Evolutionary conservation across 2,797 vertebrate species (phyloP).

Genomic region (Loris lydekkerianus): DNA sequence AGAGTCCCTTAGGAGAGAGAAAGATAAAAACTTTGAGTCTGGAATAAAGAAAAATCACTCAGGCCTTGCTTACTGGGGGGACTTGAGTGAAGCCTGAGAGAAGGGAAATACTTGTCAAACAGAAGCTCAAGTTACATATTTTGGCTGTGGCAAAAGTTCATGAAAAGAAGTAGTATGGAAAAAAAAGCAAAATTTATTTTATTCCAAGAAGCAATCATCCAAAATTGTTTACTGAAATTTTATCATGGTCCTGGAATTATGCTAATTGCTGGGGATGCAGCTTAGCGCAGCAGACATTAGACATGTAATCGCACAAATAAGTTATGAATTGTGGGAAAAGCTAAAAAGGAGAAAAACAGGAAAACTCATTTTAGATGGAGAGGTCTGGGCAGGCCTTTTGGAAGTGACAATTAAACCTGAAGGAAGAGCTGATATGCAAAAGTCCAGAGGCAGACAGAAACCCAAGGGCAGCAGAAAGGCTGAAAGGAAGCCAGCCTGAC

Average conservation of each 20-base stretch:
- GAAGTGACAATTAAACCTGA: conserved; percentile 5
- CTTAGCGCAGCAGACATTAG: not conserved
- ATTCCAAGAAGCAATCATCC: not conserved
- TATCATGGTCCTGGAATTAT: not conserved
- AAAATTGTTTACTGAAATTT: not conserved
- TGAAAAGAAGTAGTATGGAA: not conserved
- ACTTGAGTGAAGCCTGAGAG: not conserved
- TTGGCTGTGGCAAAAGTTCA: not conserved
- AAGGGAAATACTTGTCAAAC: not conserved
- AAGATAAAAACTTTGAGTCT: not conserved
- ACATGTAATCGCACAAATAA: not conserved
- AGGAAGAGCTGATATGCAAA: not conserved
- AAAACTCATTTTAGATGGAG: not conserved
- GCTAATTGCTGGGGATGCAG: not conserved
- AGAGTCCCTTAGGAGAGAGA: conserved; percentile 12
- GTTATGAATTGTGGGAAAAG: not conserved
- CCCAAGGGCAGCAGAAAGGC: not conserved
- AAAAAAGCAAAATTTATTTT: not conserved
- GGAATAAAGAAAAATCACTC: not conserved
- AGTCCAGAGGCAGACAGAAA: not conserved
- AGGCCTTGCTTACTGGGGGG: not conserved
- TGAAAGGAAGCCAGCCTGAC: not conserved
- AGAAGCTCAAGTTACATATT: not conserved
- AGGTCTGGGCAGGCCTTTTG: not conserved
- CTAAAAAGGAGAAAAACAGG: not conserved